These are phyloP conservation scores for Bergia sp. DNA, from an alignment of 92 coral and sea anemone genomes.

Conservation along the genomic window DNA sequence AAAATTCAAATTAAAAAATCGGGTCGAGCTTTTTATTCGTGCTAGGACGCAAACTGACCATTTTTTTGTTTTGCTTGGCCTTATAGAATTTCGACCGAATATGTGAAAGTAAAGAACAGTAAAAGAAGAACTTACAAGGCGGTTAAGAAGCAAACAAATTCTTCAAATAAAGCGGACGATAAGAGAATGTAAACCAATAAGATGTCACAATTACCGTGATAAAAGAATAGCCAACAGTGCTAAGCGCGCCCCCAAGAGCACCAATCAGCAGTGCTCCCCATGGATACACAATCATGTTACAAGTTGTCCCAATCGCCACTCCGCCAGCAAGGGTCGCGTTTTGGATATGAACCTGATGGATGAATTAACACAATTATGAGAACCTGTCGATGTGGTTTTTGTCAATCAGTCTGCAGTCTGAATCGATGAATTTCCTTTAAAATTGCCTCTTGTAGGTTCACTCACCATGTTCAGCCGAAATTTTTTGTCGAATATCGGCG, in stretches of 20 bases:
- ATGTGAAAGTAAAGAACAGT: too few species aligned
- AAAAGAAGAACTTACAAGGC: too few species aligned
- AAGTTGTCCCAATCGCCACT: slow-evolving; percentile 95
- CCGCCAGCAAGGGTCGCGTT: slow-evolving; percentile 99
- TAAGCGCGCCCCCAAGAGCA: slow-evolving; percentile 77
- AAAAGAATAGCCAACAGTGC: slow-evolving; percentile 84
- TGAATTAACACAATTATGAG: background rate
- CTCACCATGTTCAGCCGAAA: slow-evolving; percentile 81
- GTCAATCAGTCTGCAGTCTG: too few species aligned
- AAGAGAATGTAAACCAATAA: background rate
- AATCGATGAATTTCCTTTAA: background rate
- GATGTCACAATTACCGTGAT: slow-evolving; percentile 64
- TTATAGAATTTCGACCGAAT: too few species aligned
- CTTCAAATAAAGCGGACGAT: background rate
- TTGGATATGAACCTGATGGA: slow-evolving; percentile 81
- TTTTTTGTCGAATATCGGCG: slow-evolving; percentile 66
- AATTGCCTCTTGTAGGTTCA: background rate
- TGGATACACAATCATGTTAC: slow-evolving; percentile 91
- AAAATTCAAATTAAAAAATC: too few species aligned
- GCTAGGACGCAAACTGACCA: too few species aligned
- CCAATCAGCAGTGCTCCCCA: slow-evolving; percentile 99
- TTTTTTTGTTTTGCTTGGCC: too few species aligned
- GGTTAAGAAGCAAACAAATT: background rate
- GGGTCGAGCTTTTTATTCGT: too few species aligned
- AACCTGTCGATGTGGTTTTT: background rate